Evolutionary conservation across 2,888 invertebrate species (phyloP).

Genomic region (Cephus pulcher): DNA sequence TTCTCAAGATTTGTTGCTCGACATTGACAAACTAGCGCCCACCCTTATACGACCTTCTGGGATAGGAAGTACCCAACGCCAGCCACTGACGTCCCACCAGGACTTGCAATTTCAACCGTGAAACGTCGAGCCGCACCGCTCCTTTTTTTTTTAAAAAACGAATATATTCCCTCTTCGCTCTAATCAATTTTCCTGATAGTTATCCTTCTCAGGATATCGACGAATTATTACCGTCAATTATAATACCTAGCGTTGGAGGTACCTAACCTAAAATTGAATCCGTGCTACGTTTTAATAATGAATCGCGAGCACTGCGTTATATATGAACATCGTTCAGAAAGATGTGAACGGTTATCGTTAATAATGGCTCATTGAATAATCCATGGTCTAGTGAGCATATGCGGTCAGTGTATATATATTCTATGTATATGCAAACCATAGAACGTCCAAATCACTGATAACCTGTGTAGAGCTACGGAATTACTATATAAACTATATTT

Average conservation of each 20-base stretch:
- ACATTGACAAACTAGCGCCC: constrained; percentile 46
- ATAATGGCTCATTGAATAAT: background rate
- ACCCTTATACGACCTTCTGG: background rate
- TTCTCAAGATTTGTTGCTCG: constrained; percentile 50
- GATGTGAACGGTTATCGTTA: background rate
- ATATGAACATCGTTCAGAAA: background rate
- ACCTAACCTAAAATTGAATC: background rate
- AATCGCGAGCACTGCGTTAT: background rate
- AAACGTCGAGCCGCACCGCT: background rate
- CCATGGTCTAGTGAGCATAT: background rate
- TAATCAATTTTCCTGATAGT: background rate
- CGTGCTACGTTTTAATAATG: background rate
- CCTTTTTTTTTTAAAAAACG: background rate
- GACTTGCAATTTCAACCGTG: constrained; percentile 1
- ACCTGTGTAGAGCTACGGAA: background rate
- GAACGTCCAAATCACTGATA: background rate
- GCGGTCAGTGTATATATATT: background rate
- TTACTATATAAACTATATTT: background rate
- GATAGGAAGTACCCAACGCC: background rate
- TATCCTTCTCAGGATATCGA: background rate
- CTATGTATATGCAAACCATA: background rate
- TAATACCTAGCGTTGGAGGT: background rate
- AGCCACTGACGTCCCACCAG: background rate
- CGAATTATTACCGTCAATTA: background rate
- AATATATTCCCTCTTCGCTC: background rate